Conservation (phyloP, 1,140 invertebrate genomes). For the Triops cancriformis region DNA sequence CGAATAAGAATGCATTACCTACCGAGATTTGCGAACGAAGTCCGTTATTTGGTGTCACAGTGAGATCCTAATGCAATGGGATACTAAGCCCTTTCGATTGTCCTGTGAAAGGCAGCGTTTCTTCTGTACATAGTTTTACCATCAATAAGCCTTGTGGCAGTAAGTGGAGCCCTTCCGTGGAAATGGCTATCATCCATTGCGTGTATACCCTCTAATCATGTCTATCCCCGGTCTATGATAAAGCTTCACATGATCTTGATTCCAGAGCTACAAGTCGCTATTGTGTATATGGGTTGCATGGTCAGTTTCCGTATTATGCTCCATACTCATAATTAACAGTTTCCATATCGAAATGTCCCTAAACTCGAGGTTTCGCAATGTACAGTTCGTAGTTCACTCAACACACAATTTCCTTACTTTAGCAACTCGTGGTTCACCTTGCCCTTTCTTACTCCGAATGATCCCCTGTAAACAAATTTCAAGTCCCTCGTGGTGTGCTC, state of each 20-base stretch:
- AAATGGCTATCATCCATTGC: background rate
- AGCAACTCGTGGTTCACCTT: background rate
- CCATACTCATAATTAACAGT: too few relatives aligned
- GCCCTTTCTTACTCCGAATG: background rate
- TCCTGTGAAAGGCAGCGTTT: background rate
- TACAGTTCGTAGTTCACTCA: too few relatives aligned
- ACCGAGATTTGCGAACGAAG: slow-evolving; percentile 61
- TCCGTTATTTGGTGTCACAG: slow-evolving; percentile 32
- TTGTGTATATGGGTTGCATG: too few relatives aligned
- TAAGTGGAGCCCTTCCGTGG: background rate
- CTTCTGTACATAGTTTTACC: background rate
- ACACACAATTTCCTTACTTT: too few relatives aligned
- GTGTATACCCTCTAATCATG: slow-evolving; percentile 5
- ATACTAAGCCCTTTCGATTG: background rate
- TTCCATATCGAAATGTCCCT: too few relatives aligned
- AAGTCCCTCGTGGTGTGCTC: background rate
- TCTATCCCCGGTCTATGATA: too few relatives aligned
- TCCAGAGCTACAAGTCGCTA: too few relatives aligned
- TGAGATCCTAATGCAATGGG: background rate
- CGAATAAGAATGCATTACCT: slow-evolving; percentile 57
- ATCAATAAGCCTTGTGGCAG: background rate
- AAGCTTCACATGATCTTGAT: too few relatives aligned
- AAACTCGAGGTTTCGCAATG: too few relatives aligned
- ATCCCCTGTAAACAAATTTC: background rate
- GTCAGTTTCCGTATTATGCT: too few relatives aligned